Conservation (phyloP, 1,140 invertebrate species). For the Brachionus calyciflorus region DNA sequence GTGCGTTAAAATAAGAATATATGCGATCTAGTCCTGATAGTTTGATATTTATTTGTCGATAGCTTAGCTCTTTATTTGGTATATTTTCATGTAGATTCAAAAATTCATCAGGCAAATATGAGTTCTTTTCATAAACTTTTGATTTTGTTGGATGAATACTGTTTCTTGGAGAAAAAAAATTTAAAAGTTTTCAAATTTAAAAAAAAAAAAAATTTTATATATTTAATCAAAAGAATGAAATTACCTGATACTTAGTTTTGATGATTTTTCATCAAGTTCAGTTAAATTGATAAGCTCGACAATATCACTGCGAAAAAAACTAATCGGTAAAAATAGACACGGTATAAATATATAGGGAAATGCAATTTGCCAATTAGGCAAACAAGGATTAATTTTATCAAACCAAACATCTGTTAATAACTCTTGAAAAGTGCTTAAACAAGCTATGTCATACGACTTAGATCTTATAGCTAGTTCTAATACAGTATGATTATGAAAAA, state of each 20-base stretch:
- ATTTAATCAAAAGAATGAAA: background rate
- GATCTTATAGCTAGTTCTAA: conserved; percentile 20
- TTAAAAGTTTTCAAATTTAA: background rate
- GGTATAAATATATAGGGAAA: conserved; percentile 38
- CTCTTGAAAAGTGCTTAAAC: conserved; percentile 22
- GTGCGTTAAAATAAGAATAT: conserved; percentile 44
- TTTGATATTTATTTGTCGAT: conserved; percentile 30
- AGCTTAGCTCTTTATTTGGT: conserved; percentile 39
- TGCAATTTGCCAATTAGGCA: conserved; percentile 37
- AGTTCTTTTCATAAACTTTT: background rate
- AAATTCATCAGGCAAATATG: background rate
- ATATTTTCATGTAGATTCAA: conserved; percentile 18
- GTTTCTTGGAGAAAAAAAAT: conserved; percentile 44
- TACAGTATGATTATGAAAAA: conserved; percentile 33
- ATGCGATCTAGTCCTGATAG: conserved; percentile 9
- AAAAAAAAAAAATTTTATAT: background rate
- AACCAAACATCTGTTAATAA: conserved; percentile 46
- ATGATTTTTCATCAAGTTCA: conserved; percentile 40
- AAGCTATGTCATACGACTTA: conserved; percentile 14
- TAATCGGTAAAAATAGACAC: conserved; percentile 30
- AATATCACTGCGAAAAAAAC: conserved; percentile 44
- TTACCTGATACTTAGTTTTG: conserved; percentile 39
- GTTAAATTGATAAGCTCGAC: conserved; percentile 42
- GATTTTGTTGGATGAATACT: background rate
- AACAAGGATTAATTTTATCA: conserved; percentile 38